Conservation (phyloP, 2,113 vertebrate species). For the Pelusios castaneus region DNA sequence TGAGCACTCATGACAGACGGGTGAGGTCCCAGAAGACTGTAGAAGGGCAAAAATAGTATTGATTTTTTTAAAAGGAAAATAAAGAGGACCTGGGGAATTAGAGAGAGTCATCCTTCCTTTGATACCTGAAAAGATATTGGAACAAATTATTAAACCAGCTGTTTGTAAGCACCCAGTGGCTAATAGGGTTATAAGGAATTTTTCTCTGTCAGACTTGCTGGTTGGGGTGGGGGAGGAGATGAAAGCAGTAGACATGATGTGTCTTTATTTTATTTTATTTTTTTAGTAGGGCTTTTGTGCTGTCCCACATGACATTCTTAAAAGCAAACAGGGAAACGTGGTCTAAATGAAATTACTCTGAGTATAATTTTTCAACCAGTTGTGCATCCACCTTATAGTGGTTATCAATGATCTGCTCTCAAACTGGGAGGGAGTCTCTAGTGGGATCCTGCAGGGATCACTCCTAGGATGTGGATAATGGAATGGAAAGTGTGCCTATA, state of each 20-base stretch:
- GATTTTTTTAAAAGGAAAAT: background rate
- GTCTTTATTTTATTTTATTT: no score
- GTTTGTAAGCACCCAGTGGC: background rate
- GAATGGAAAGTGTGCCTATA: background rate
- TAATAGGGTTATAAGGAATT: background rate
- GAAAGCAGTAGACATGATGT: no score
- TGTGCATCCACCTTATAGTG: background rate
- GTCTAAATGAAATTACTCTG: background rate
- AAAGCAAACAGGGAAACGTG: background rate
- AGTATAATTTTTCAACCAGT: background rate
- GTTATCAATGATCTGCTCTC: background rate
- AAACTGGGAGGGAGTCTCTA: background rate
- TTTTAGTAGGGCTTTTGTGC: background rate
- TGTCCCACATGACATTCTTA: background rate
- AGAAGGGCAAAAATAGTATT: background rate
- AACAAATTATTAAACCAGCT: background rate
- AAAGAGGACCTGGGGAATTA: background rate
- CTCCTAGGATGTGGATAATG: background rate
- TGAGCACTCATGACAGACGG: background rate
- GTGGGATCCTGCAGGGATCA: background rate
- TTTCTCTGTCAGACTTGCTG: background rate
- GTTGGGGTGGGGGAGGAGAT: background rate
- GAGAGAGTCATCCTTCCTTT: background rate
- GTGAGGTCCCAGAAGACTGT: background rate
- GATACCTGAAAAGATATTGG: background rate